Conservation (phyloP, 2,888 invertebrate genomes). For the Platerodrilus igneus region DNA sequence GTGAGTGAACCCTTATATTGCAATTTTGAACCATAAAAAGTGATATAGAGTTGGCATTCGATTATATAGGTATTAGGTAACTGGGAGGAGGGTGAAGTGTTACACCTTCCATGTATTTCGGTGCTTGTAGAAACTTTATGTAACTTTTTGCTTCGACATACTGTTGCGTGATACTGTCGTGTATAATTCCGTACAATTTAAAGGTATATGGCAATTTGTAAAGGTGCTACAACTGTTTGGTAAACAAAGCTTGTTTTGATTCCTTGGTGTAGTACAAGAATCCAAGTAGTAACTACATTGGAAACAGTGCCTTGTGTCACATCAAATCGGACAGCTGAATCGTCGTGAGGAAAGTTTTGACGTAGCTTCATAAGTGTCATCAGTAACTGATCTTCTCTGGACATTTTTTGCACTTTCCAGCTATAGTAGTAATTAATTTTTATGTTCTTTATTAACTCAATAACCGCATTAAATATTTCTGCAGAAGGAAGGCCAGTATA, state of each 20-base stretch:
- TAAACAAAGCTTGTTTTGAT: slow-evolving; percentile 19
- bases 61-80: too few relatives aligned
- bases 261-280: slow-evolving; percentile 13
- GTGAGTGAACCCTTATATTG: too few relatives aligned
- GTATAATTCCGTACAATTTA: slow-evolving; percentile 18
- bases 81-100: too few relatives aligned
- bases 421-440: too few relatives aligned
- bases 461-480: too few relatives aligned
- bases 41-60: too few relatives aligned
- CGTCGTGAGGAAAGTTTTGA: slow-evolving; percentile 17
- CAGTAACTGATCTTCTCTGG: slow-evolving; percentile 19
- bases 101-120: too few relatives aligned
- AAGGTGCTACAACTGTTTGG: slow-evolving; percentile 11
- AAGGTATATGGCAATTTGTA: slow-evolving; percentile 16
- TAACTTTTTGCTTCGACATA: neutral
- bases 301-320: slow-evolving; percentile 7
- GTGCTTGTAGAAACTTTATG: slow-evolving; percentile 9
- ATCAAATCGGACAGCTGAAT: slow-evolving; percentile 17
- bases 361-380: slow-evolving; percentile 22
- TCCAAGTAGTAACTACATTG: slow-evolving; percentile 15
- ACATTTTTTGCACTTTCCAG: too few relatives aligned
- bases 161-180: neutral
- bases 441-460: too few relatives aligned
- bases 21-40: too few relatives aligned
- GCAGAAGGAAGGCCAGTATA: too few relatives aligned